These are phyloP conservation scores for Ameiurus melas DNA, from an alignment of 2,113 vertebrate species.

Conservation along the genomic window DNA sequence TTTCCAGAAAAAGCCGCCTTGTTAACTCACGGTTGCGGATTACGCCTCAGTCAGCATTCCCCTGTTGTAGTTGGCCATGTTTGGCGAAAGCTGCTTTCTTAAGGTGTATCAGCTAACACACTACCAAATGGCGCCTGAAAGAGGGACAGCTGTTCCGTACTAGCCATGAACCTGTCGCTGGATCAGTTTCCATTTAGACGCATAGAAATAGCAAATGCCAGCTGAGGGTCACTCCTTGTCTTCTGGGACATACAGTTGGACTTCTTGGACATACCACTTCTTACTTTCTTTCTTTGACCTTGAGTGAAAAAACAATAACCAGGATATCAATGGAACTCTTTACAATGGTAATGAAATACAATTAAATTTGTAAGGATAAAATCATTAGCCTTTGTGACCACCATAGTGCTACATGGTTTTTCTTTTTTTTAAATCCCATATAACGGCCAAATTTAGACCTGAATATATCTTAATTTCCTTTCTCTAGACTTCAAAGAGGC, in stretches of 20 bases:
- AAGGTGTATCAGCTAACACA: slow-evolving; percentile 64
- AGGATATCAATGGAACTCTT: not conserved
- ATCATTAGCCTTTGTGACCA: not conserved
- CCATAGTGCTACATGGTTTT: not conserved
- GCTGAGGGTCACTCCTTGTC: slow-evolving; percentile 22
- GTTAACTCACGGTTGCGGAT: slow-evolving; percentile 51
- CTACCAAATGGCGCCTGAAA: slow-evolving; percentile 52
- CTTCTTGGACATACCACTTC: too few species aligned
- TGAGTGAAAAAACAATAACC: not conserved
- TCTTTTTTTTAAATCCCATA: not conserved
- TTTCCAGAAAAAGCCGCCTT: not conserved
- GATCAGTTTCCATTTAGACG: slow-evolving; percentile 59
- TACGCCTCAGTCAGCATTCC: slow-evolving; percentile 67
- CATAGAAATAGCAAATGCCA: slow-evolving; percentile 52
- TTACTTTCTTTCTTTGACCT: slow-evolving; percentile 26
- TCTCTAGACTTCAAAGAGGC: slow-evolving; percentile 96
- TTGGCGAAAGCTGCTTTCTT: slow-evolving; percentile 56
- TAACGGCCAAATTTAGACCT: not conserved
- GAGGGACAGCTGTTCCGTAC: slow-evolving; percentile 60
- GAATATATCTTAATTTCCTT: slow-evolving; percentile 21
- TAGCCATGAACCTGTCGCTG: slow-evolving; percentile 59
- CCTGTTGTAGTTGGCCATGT: slow-evolving; percentile 62
- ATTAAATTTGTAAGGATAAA: not conserved
- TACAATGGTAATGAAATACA: not conserved
- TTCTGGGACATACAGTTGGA: slow-evolving; percentile 58